phyloP scores from a whole-genome alignment of 2,888 invertebrate species.

The Philhelius pedissequus region DNA sequence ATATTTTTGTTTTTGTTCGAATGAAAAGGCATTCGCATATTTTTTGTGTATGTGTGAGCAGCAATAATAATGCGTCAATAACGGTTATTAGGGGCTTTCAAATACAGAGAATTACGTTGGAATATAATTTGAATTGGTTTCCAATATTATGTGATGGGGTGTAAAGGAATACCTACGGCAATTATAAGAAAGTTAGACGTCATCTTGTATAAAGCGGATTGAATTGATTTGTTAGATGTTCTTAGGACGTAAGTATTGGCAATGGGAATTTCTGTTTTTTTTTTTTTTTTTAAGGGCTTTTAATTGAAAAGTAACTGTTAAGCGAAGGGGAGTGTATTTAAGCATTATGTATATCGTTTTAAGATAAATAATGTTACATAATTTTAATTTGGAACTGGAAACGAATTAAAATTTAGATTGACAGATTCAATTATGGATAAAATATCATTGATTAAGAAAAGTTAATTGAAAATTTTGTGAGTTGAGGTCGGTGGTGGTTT shows the following conservation, averaged over 20 bases:
- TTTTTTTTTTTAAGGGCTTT: neutral
- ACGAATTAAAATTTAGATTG: too few species aligned
- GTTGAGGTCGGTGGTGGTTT: too few species aligned
- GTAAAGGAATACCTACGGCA: neutral
- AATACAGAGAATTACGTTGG: constrained; percentile 54
- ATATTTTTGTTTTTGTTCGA: neutral
- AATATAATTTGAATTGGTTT: constrained; percentile 65
- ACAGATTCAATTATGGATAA: too few species aligned
- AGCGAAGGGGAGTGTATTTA: neutral
- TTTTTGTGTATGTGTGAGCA: constrained; percentile 11
- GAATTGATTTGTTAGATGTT: constrained; percentile 30
- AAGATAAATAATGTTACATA: neutral
- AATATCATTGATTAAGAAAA: too few species aligned
- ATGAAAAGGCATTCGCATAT: neutral
- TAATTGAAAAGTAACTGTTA: neutral
- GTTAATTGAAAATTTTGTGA: too few species aligned
- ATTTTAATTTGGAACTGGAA: too few species aligned
- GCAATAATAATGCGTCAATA: constrained; percentile 66
- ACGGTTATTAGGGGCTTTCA: constrained; percentile 65
- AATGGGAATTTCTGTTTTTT: neutral
- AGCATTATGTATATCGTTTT: constrained; percentile 36
- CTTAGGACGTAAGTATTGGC: neutral
- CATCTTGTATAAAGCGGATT: constrained; percentile 27
- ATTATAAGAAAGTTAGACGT: constrained; percentile 40
- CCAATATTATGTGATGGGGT: constrained; percentile 22